Percentiles rank a stretch among this genome's conserved stretches.
Conservation (phyloP, 1,140 invertebrate genomes). For the Pseudomyrmex flavicornis region DNA sequence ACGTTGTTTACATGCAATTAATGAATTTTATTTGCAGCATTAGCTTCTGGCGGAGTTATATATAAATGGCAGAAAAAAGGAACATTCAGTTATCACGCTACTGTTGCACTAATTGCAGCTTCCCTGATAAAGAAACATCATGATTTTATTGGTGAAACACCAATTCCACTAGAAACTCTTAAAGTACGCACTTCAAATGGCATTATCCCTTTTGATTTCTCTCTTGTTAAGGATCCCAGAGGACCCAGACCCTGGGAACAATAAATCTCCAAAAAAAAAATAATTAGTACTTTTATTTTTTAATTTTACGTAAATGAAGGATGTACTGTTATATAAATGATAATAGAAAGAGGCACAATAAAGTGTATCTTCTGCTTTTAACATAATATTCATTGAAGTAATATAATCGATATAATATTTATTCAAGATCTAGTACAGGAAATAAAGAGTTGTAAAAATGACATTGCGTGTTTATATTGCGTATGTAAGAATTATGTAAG, state of each 20-base stretch:
- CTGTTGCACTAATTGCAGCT: not conserved
- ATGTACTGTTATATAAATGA: constrained; percentile 6
- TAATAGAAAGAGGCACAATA: constrained; percentile 5
- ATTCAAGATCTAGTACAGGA: constrained; percentile 44
- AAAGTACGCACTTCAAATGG: not conserved
- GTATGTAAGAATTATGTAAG: constrained; percentile 86
- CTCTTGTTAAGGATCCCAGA: not conserved
- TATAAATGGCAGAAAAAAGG: not conserved
- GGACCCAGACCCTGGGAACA: constrained; percentile 7
- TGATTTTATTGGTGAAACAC: not conserved
- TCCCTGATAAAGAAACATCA: not conserved
- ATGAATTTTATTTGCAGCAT: constrained; percentile 50
- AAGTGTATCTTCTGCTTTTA: constrained; percentile 1
- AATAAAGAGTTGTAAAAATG: constrained; percentile 57
- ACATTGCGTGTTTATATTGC: constrained; percentile 4
- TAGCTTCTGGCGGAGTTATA: not conserved
- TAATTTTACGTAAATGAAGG: not conserved
- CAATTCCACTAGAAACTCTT: not conserved
- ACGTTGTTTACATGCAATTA: not conserved
- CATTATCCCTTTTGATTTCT: not conserved
- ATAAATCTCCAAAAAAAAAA: not conserved
- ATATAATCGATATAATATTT: constrained; percentile 37
- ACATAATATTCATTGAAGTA: not conserved
- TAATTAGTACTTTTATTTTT: constrained; percentile 20
- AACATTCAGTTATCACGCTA: not conserved